Evolutionary conservation across 2,113 vertebrate species (phyloP).

Genomic region (Myotis lucifugus): DNA sequence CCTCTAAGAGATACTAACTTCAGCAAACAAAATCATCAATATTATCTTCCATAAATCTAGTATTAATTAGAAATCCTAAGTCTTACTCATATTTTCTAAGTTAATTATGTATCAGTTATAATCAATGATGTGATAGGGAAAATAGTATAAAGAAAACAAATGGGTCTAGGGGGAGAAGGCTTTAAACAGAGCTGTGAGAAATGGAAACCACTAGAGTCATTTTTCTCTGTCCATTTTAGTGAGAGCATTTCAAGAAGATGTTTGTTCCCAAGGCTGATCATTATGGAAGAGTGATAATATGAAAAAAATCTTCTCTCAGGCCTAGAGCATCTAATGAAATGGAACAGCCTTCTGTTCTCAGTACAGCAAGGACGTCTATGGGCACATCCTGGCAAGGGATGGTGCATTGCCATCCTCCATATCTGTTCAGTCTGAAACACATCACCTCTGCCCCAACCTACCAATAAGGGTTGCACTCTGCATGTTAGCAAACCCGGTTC

Average conservation of each 20-base stretch:
- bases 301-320: neutral
- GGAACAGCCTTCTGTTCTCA: neutral
- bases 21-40: neutral
- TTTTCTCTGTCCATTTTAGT: neutral
- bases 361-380: neutral
- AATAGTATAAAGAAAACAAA: constrained; percentile 61
- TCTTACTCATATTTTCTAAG: constrained; percentile 40
- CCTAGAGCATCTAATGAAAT: neutral
- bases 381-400: fast-evolving
- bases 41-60: constrained; percentile 4
- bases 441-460: fast-evolving
- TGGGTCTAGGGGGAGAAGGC: neutral
- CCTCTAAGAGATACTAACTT: neutral
- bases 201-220: neutral
- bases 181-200: neutral
- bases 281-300: neutral
- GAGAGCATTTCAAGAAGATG: constrained; percentile 28
- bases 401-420: neutral
- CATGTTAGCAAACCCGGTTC: neutral
- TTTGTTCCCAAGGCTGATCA: neutral
- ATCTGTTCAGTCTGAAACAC: neutral
- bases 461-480: neutral
- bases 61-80: constrained; percentile 16
- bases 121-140: constrained; percentile 54
- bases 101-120: constrained; percentile 66